Conservation (phyloP, 2,888 invertebrate species). For the Barypeithes pellucidus region DNA sequence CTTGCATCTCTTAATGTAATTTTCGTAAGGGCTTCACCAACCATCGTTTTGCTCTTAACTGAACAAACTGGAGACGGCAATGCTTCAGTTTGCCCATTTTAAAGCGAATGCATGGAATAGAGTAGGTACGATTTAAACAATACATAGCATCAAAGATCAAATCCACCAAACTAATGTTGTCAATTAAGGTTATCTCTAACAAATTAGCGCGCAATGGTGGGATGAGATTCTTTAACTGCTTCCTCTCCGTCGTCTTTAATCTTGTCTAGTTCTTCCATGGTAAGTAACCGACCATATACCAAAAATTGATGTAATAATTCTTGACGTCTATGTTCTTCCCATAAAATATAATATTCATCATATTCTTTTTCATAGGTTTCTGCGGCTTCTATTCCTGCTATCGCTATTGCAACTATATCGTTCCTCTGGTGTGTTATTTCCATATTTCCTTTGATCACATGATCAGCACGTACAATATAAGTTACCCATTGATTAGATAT, state of each 20-base stretch:
- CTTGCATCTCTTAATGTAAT: too few species aligned
- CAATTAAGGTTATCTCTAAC: too few species aligned
- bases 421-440: slow-evolving; percentile 63
- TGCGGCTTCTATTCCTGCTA: slow-evolving; percentile 67
- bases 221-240: slow-evolving; percentile 72
- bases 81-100: too few species aligned
- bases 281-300: slow-evolving; percentile 82
- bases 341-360: slow-evolving; percentile 83
- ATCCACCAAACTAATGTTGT: too few species aligned
- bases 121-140: too few species aligned
- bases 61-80: too few species aligned
- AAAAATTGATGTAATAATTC: slow-evolving; percentile 85
- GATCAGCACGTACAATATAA: slow-evolving; percentile 79
- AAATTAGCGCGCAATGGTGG: too few species aligned
- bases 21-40: too few species aligned
- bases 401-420: slow-evolving; percentile 67
- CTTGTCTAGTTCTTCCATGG: slow-evolving; percentile 80
- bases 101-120: too few species aligned
- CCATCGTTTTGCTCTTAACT: too few species aligned
- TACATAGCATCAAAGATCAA: too few species aligned
- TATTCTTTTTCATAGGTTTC: slow-evolving; percentile 71
- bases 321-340: slow-evolving; percentile 86
- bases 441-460: slow-evolving; percentile 76
- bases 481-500: slow-evolving; percentile 84
- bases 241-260: slow-evolving; percentile 64